Conservation (phyloP, 2,797 vertebrate species). For the Macrochelys suwanniensis region DNA sequence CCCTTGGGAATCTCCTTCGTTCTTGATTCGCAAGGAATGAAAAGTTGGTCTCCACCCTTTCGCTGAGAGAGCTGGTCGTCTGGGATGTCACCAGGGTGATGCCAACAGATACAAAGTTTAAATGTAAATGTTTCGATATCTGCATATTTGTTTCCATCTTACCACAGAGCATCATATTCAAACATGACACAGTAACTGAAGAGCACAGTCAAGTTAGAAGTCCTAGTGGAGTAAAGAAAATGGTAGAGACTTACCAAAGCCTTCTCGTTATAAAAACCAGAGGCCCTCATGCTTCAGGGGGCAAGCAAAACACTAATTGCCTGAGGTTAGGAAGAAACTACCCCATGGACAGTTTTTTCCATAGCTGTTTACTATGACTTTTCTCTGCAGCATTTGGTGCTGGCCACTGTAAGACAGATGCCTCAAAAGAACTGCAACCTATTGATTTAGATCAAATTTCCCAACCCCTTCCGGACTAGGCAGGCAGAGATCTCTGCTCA, state of each 20-base stretch:
- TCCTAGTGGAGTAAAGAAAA: neutral
- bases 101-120: neutral
- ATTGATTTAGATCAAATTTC: neutral
- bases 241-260: neutral
- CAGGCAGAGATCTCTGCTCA: neutral
- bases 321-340: neutral
- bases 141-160: neutral
- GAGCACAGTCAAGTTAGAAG: neutral
- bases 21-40: neutral
- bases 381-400: neutral
- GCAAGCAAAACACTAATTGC: neutral
- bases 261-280: neutral
- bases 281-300: neutral
- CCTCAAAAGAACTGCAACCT: neutral
- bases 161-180: neutral
- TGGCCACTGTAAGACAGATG: neutral
- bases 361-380: neutral
- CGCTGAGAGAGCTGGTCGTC: neutral
- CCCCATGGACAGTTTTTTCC: neutral
- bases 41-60: neutral
- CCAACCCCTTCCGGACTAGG: neutral
- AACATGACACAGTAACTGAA: neutral
- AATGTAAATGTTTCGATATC: neutral
- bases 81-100: neutral
- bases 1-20: neutral